Evolutionary conservation across 2,797 vertebrate species (phyloP).

Genomic region (Oceanodroma leucorhoa): DNA sequence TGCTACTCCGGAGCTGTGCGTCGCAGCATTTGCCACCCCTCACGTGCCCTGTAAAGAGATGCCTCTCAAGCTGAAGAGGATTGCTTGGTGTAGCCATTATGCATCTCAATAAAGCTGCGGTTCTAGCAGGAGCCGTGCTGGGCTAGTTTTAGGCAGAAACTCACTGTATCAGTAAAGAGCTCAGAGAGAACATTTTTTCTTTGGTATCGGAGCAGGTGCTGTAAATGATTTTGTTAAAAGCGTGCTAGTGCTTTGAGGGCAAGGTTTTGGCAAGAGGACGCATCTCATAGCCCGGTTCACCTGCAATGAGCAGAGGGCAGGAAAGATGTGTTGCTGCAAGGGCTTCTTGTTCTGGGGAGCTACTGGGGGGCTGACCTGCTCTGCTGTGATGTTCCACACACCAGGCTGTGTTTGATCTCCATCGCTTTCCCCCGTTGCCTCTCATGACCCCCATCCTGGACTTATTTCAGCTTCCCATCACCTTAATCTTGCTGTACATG

Average conservation of each 20-base stretch:
- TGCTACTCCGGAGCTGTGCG: neutral
- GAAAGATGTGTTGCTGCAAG: neutral
- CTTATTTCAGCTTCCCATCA: neutral
- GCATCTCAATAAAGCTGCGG: neutral
- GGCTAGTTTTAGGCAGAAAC: neutral
- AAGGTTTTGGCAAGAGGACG: neutral
- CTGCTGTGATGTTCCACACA: neutral
- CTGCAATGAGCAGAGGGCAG: neutral
- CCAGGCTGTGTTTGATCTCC: neutral
- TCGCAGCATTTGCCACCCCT: neutral
- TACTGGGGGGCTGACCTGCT: neutral
- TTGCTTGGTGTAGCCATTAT: neutral
- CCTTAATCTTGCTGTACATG: rapidly evolving
- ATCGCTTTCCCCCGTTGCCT: neutral
- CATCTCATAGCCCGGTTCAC: neutral
- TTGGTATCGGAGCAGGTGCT: neutral
- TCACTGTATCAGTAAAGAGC: neutral
- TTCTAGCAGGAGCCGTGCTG: neutral
- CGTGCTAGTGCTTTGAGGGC: neutral
- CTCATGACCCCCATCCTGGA: neutral
- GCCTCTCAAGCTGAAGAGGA: neutral
- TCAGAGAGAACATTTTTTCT: neutral
- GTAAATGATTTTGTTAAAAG: neutral
- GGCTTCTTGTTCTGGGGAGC: neutral
- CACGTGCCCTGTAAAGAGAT: rapidly evolving